Conservation (phyloP, 1,140 invertebrate genomes). For the Pseudomyrmex dendroicus region DNA sequence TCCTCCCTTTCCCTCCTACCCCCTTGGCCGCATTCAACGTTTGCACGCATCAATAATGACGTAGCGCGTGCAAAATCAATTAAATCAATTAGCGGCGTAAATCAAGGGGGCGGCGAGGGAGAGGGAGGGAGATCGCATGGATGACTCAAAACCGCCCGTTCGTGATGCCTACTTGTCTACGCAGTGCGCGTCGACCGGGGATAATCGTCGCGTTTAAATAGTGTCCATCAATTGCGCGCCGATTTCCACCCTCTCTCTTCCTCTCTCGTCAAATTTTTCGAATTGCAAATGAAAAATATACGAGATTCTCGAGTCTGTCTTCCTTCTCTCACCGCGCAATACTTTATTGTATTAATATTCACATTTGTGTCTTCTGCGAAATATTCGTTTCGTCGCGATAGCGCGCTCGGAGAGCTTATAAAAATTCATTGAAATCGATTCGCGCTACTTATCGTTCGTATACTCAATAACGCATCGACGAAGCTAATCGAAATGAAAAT, state of each 20-base stretch:
- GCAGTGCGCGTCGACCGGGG: slow-evolving; percentile 4
- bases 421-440: slow-evolving; percentile 50
- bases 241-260: neutral
- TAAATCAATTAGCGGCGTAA: slow-evolving; percentile 73
- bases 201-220: slow-evolving; percentile 45
- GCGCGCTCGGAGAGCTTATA: slow-evolving; percentile 19
- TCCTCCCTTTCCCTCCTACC: too few species aligned
- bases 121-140: neutral
- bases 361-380: neutral
- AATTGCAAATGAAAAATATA: slow-evolving; percentile 17
- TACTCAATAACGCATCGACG: slow-evolving; percentile 31
- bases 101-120: neutral
- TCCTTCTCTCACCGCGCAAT: neutral
- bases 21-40: slow-evolving; percentile 25
- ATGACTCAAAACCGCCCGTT: slow-evolving; percentile 42
- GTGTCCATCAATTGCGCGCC: slow-evolving; percentile 5
- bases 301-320: neutral
- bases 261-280: neutral
- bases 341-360: slow-evolving; percentile 5
- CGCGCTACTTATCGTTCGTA: slow-evolving; percentile 20
- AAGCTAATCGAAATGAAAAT: slow-evolving; percentile 43
- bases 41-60: slow-evolving; percentile 74
- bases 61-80: slow-evolving; percentile 72
- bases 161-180: slow-evolving; percentile 37
- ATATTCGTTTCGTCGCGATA: slow-evolving; percentile 28